These are phyloP conservation scores for Drosophila mercatorum DNA, from an alignment of 2,888 invertebrate genomes.

Conservation along the genomic window DNA sequence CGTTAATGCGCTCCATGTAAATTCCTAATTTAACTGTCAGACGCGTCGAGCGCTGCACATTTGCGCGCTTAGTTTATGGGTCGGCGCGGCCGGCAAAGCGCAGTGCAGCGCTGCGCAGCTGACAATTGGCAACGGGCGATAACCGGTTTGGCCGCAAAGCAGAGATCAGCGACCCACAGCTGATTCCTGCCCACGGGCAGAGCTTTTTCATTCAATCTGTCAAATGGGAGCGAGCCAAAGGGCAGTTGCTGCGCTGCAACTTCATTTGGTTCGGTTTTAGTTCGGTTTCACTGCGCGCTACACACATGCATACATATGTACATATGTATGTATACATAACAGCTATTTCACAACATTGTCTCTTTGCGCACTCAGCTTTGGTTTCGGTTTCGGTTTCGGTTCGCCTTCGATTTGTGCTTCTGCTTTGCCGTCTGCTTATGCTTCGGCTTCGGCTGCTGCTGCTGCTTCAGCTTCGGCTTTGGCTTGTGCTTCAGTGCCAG, in stretches of 20 bases:
- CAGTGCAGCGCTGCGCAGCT: background rate
- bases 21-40: conserved; percentile 49
- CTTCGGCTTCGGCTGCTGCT: conserved; percentile 7
- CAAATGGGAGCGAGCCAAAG: conserved; percentile 29
- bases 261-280: background rate
- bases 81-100: conserved; percentile 24
- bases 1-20: conserved; percentile 36
- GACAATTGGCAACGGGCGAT: conserved; percentile 1
- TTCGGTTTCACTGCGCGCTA: background rate
- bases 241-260: conserved; percentile 6
- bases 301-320: background rate
- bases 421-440: background rate
- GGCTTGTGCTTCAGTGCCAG: too few relatives aligned
- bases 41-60: conserved; percentile 41
- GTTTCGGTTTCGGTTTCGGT: conserved; percentile 9
- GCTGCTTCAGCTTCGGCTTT: background rate
- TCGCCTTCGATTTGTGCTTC: background rate
- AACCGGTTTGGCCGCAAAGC: conserved; percentile 30
- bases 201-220: conserved; percentile 51
- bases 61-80: conserved; percentile 66
- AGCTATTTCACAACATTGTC: conserved; percentile 61
- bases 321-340: background rate
- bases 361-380: conserved; percentile 18
- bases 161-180: conserved; percentile 31
- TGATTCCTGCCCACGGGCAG: conserved; percentile 9